Percentiles rank a stretch among this genome's conserved stretches.
phyloP scores from a whole-genome alignment of 2,888 invertebrate genomes.

The Crematogaster levior region DNA sequence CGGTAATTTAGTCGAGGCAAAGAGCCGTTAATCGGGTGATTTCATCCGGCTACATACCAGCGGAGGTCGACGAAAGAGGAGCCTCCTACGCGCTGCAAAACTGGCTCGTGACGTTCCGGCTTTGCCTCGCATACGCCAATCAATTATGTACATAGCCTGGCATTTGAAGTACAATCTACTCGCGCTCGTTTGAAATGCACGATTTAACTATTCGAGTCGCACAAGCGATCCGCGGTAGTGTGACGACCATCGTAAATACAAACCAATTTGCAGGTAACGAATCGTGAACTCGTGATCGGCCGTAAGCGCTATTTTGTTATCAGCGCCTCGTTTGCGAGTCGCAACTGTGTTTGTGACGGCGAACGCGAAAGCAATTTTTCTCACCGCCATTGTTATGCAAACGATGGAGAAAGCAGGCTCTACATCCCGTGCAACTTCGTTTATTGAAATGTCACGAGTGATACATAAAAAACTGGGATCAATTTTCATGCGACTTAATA shows the following conservation, averaged over 20 bases:
- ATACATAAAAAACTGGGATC: not conserved
- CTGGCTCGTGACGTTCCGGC: conserved; percentile 58
- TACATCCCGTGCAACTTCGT: conserved; percentile 1
- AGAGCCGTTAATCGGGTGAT: conserved; percentile 76
- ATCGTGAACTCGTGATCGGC: conserved; percentile 52
- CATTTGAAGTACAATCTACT: conserved; percentile 42
- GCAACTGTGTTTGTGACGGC: conserved; percentile 39
- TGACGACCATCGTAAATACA: conserved; percentile 48
- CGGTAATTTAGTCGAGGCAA: conserved; percentile 76
- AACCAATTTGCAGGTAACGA: conserved; percentile 52
- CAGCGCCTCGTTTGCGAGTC: conserved; percentile 37
- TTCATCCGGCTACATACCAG: conserved; percentile 64
- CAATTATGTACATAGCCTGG: conserved; percentile 61
- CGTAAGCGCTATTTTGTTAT: conserved; percentile 51
- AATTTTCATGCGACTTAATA: not conserved
- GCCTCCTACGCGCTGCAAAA: conserved; percentile 58
- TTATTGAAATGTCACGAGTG: conserved; percentile 22
- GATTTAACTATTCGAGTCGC: conserved; percentile 44
- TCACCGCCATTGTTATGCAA: conserved; percentile 26
- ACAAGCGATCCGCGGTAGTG: conserved; percentile 50
- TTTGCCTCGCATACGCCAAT: conserved; percentile 60
- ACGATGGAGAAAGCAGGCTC: not conserved
- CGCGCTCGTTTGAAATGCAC: conserved; percentile 48
- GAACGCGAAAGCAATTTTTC: conserved; percentile 35
- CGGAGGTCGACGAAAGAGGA: conserved; percentile 31